phyloP scores from a whole-genome alignment of 2,113 vertebrate species.

The Lampris incognitus region DNA sequence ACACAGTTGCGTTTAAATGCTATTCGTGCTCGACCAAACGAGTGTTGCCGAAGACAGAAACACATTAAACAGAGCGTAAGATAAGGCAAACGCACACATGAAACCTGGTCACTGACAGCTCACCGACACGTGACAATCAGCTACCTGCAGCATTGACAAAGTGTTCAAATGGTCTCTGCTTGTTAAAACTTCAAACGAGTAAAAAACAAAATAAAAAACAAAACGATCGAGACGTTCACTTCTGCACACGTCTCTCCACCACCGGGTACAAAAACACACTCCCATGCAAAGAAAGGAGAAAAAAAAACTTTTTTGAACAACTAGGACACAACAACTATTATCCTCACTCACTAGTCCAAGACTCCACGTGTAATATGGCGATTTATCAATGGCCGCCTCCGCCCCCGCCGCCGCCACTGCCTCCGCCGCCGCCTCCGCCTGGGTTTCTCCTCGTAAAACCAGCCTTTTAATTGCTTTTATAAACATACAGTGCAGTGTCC shows the following conservation, averaged over 20 bases:
- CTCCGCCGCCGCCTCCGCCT: too few species aligned
- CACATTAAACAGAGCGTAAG: conserved; percentile 29
- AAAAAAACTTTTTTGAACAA: not conserved
- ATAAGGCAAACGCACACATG: conserved; percentile 16
- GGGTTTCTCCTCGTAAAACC: not conserved
- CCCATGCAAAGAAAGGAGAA: not conserved
- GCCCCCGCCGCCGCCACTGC: too few species aligned
- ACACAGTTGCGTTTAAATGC: not conserved
- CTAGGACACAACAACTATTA: conserved; percentile 5
- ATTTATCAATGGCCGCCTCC: too few species aligned
- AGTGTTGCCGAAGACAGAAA: not conserved
- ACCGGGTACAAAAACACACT: conserved; percentile 16
- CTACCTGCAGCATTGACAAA: not conserved
- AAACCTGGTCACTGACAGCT: not conserved
- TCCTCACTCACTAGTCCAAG: conserved; percentile 1
- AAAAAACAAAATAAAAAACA: not conserved
- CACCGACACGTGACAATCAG: not conserved
- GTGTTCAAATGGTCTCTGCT: conserved; percentile 9
- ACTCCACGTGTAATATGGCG: not conserved
- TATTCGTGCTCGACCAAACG: not conserved
- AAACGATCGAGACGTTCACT: not conserved
- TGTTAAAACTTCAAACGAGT: conserved; percentile 6
- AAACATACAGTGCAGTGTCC: not conserved
- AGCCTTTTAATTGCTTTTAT: not conserved
- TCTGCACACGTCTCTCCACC: conserved; percentile 12